Percentiles rank a stretch among this genome's conserved stretches.
These are phyloP conservation scores for Drosophila mercatorum DNA, from an alignment of 2,888 invertebrate species.

Conservation along the genomic window DNA sequence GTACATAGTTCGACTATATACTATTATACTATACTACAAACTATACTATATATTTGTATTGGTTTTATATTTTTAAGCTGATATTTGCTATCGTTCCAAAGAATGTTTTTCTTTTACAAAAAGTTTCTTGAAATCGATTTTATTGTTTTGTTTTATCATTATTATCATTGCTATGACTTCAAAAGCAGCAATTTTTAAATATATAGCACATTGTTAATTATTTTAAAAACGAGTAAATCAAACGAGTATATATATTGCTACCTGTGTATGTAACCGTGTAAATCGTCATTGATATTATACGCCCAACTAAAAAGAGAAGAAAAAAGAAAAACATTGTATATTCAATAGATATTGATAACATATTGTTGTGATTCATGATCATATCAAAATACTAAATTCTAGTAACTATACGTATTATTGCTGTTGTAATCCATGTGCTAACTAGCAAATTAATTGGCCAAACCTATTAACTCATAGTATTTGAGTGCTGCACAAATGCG, in stretches of 20 bases:
- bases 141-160: constrained; percentile 43
- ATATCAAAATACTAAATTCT: constrained; percentile 69
- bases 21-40: constrained; percentile 25
- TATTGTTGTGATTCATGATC: constrained; percentile 78
- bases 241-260: constrained; percentile 40
- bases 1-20: constrained; percentile 43
- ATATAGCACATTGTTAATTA: constrained; percentile 57
- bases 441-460: constrained; percentile 60
- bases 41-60: constrained; percentile 31
- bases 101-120: constrained; percentile 45
- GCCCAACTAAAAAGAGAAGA: constrained; percentile 37
- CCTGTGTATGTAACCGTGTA: constrained; percentile 57
- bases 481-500: constrained; percentile 20
- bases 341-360: constrained; percentile 64
- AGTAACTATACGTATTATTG: constrained; percentile 50
- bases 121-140: constrained; percentile 35
- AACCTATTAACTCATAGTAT: constrained; percentile 37
- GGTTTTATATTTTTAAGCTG: constrained; percentile 58
- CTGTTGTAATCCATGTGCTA: constrained; percentile 61
- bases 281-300: constrained; percentile 64
- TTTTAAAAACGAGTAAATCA: constrained; percentile 47
- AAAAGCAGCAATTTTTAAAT: constrained; percentile 54
- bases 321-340: constrained; percentile 37
- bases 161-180: constrained; percentile 45
- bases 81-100: constrained; percentile 68